Percentiles rank a stretch among this genome's conserved stretches.
Conservation (phyloP, 2,797 vertebrate genomes). For the Molossus alvarezi region DNA sequence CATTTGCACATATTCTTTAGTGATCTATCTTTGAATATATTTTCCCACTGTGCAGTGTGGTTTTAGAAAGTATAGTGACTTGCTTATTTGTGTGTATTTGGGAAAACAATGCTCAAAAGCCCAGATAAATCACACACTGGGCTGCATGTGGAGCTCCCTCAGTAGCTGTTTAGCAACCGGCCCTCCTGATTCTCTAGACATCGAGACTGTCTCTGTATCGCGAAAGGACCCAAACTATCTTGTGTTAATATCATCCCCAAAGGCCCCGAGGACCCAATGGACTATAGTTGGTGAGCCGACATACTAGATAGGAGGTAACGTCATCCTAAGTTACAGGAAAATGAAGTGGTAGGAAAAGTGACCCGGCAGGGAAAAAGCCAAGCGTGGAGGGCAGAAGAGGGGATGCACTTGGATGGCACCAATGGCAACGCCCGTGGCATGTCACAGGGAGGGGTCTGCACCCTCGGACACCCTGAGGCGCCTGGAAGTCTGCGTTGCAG, state of each 20-base stretch:
- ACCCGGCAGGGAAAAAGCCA: neutral
- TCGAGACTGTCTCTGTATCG: neutral
- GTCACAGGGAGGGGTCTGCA: neutral
- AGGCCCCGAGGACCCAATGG: rapidly evolving
- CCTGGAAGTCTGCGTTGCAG: neutral
- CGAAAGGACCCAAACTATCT: neutral
- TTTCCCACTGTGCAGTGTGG: neutral
- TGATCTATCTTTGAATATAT: neutral
- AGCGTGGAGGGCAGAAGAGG: neutral
- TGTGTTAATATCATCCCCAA: too few species aligned
- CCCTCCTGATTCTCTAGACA: neutral
- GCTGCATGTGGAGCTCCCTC: neutral
- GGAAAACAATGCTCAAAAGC: neutral
- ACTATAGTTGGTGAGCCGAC: rapidly evolving
- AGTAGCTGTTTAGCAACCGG: neutral
- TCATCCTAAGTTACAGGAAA: neutral
- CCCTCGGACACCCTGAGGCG: rapidly evolving
- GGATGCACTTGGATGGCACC: too few species aligned
- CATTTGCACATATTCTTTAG: neutral
- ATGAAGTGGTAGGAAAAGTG: neutral
- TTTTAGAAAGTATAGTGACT: neutral
- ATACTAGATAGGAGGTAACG: neutral
- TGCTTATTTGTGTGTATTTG: neutral
- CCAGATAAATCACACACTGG: neutral
- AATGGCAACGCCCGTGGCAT: neutral